A percentile compares a stretch with the other conserved stretches of the same genome.
phyloP scores from a whole-genome alignment of 2,888 invertebrate genomes.

The Erebia palarica region DNA sequence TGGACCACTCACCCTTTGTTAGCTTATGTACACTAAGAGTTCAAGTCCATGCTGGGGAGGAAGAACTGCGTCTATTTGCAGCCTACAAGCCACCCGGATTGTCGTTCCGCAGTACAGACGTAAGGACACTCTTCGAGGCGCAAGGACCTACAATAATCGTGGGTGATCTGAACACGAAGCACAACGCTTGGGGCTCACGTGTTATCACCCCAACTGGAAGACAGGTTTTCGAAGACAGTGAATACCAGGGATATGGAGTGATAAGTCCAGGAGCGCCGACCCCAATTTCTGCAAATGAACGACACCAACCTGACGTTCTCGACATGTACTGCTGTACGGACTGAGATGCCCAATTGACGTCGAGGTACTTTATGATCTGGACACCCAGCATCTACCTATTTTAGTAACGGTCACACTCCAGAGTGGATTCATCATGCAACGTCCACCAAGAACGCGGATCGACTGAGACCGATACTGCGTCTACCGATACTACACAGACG shows the following conservation, averaged over 20 bases:
- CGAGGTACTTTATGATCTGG: no score
- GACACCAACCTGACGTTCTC: background rate
- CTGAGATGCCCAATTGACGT: no score
- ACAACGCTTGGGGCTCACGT: background rate
- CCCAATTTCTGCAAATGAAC: background rate
- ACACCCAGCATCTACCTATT: no score
- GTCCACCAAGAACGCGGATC: no score
- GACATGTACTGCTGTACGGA: no score
- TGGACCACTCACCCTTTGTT: background rate
- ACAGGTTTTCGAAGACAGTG: background rate
- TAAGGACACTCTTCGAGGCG: no score
- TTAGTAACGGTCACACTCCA: no score
- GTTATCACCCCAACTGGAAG: background rate
- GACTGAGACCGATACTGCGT: no score
- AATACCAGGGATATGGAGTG: background rate
- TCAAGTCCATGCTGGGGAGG: background rate
- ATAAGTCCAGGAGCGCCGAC: background rate
- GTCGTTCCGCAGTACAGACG: no score
- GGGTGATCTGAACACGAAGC: background rate
- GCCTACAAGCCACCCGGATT: background rate
- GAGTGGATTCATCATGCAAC: no score
- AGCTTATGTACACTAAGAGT: background rate
- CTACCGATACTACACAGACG: no score
- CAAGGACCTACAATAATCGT: no score
- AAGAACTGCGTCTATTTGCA: background rate